These are phyloP conservation scores for Mayetiola destructor DNA, from an alignment of 2,888 invertebrate species.

Conservation along the genomic window DNA sequence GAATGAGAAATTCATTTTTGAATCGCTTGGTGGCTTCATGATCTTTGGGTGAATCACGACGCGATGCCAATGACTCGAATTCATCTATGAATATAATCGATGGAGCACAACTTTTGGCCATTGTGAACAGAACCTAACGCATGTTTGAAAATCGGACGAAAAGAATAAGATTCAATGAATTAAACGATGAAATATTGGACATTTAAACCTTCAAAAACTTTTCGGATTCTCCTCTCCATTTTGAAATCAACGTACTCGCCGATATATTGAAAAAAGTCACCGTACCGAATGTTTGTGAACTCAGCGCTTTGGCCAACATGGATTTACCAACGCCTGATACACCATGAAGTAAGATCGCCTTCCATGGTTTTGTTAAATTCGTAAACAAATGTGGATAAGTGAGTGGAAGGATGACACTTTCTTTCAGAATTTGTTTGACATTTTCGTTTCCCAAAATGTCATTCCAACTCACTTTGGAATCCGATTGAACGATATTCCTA, in stretches of 20 bases:
- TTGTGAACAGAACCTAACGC: slow-evolving; percentile 63
- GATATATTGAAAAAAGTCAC: slow-evolving; percentile 83
- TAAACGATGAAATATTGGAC: not conserved
- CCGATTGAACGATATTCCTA: slow-evolving; percentile 47
- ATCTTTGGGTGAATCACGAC: slow-evolving; percentile 47
- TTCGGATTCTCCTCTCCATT: slow-evolving; percentile 94
- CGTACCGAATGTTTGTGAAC: slow-evolving; percentile 52
- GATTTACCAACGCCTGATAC: slow-evolving; percentile 69
- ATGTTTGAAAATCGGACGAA: not conserved
- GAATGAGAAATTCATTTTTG: slow-evolving; percentile 74
- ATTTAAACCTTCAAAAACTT: slow-evolving; percentile 63
- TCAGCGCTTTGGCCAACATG: slow-evolving; percentile 74
- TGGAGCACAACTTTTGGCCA: slow-evolving; percentile 72
- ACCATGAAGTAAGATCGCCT: slow-evolving; percentile 51
- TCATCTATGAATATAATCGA: slow-evolving; percentile 89
- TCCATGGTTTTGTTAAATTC: slow-evolving; percentile 65
- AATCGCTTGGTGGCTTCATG: slow-evolving; percentile 79
- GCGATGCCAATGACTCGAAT: slow-evolving; percentile 68
- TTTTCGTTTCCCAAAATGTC: slow-evolving; percentile 64
- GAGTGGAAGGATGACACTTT: slow-evolving; percentile 70
- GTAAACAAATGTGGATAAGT: slow-evolving; percentile 58
- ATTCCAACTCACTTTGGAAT: slow-evolving; percentile 59
- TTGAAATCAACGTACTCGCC: slow-evolving; percentile 78
- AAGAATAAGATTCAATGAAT: not conserved
- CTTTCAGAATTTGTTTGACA: slow-evolving; percentile 65